Evolutionary conservation across 2,888 invertebrate species (phyloP).

Genomic region (Euphydryas editha): DNA sequence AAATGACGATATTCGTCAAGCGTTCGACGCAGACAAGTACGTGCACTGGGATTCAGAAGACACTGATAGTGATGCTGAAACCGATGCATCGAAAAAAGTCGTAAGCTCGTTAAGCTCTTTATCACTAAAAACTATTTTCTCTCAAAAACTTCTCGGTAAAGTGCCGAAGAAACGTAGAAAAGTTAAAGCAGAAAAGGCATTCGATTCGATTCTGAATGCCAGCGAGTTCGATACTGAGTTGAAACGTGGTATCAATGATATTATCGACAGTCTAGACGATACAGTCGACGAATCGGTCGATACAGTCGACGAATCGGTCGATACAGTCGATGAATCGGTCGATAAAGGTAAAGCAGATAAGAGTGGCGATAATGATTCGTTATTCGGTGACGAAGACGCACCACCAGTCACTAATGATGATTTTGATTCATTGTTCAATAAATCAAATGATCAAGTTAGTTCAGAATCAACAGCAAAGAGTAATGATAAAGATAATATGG

Average conservation of each 20-base stretch:
- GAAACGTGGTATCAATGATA: conserved; percentile 50
- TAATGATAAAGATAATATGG: neutral
- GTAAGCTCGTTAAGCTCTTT: conserved; percentile 53
- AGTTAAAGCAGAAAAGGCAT: conserved; percentile 46
- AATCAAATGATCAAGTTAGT: neutral
- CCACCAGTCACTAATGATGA: conserved; percentile 39
- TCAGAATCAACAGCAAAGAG: neutral
- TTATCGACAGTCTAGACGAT: conserved; percentile 54
- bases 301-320: no score
- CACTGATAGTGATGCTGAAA: conserved; percentile 40
- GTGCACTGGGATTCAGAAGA: conserved; percentile 65
- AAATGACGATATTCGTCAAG: conserved; percentile 52
- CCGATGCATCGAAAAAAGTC: conserved; percentile 39
- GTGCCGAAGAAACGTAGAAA: conserved; percentile 57
- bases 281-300: conserved; percentile 12
- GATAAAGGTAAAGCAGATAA: conserved; percentile 13
- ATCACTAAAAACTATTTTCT: conserved; percentile 63
- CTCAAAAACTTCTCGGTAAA: conserved; percentile 57
- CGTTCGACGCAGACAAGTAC: conserved; percentile 54
- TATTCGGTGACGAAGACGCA: conserved; percentile 36
- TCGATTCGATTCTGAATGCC: conserved; percentile 46
- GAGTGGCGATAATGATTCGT: conserved; percentile 35
- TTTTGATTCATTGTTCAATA: conserved; percentile 39
- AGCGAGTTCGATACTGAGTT: conserved; percentile 46
- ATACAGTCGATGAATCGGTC: no score